phyloP scores from a whole-genome alignment of 2,797 vertebrate genomes.

The Gobio occitaniae region DNA sequence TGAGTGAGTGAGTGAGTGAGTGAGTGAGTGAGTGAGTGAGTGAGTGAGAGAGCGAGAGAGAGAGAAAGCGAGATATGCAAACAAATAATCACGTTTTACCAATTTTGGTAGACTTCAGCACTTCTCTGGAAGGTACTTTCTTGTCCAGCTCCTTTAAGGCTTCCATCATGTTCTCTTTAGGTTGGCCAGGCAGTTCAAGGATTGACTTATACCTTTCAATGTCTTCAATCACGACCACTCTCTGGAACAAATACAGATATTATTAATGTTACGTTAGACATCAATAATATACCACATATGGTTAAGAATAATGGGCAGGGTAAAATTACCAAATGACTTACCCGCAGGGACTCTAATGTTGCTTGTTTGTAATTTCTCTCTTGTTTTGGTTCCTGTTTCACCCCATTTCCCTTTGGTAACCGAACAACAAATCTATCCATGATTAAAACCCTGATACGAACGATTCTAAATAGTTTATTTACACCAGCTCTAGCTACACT shows the following conservation, averaged over 20 bases:
- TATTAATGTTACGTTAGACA: background rate
- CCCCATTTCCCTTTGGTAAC: constrained; percentile 69
- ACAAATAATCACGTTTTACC: constrained; percentile 74
- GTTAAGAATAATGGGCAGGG: background rate
- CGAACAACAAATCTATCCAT: constrained; percentile 91
- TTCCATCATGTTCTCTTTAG: constrained; percentile 85
- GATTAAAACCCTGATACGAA: background rate
- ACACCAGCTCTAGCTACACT: background rate
- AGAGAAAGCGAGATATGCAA: too few relatives aligned
- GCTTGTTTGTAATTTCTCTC: constrained; percentile 83
- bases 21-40: too few relatives aligned
- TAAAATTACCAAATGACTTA: constrained; percentile 65
- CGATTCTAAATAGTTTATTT: background rate
- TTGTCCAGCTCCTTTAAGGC: constrained; percentile 89
- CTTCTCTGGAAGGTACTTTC: constrained; percentile 94
- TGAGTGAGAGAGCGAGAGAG: too few relatives aligned
- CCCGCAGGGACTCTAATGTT: constrained; percentile 89
- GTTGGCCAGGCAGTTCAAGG: constrained; percentile 88
- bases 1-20: too few relatives aligned
- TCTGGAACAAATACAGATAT: constrained; percentile 74
- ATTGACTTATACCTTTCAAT: constrained; percentile 90
- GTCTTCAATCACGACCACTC: constrained; percentile 97
- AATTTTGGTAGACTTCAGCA: constrained; percentile 92
- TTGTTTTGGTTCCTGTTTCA: constrained; percentile 66
- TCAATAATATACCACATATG: background rate